Evolutionary conservation across 2,797 vertebrate genomes (phyloP), one percentile per base, ranked within the genome.

Genomic region (Myiotriccus ornatus): DNA sequence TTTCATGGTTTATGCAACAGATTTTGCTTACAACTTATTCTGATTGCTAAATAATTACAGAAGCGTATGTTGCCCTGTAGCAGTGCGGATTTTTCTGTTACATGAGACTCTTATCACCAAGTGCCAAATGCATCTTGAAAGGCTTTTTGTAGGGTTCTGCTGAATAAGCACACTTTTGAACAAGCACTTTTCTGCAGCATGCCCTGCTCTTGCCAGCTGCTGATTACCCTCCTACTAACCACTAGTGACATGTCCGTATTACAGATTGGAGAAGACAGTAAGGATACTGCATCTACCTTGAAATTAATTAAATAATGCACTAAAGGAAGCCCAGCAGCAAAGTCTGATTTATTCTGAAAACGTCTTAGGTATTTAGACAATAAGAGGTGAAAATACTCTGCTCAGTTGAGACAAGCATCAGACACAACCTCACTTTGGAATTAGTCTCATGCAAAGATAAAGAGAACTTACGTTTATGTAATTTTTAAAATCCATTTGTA

Each of bases 61-160:
- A 82, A 88, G 77, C 3, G 1, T 67, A 18, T 71, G 76, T 73
- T 87, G 73, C 77, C 94, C 94, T 90, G 90, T 80, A 95, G 92
- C 93, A 81, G 57, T 77, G 92, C 1, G 20, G 81, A 87, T 92
- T 95, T 89, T 95, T 77, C 81, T 83, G 64, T 68, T 94, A 71
- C 57, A 12, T 59, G 94, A 95, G 87, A 80, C 75, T 69, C 35
- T 94, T 95, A 83, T 23, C 69, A 11, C 60, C 64, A 64, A 92
- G 56, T 89, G 87, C 93, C 92, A 94, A 95, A 93, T 84, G 78
- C 64, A 30, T 96, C 92, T 71, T 85, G 89, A 94, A 91, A 92
- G 82, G 75, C 82, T 95, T 87, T 93, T 92, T 94, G 81, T 68
- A 86, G 62, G 53, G 44, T 83, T 84, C 89, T 95, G 94, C 92